These are phyloP conservation scores for Brachionus manjavacas DNA, from an alignment of 1,140 invertebrate species.

Conservation along the genomic window DNA sequence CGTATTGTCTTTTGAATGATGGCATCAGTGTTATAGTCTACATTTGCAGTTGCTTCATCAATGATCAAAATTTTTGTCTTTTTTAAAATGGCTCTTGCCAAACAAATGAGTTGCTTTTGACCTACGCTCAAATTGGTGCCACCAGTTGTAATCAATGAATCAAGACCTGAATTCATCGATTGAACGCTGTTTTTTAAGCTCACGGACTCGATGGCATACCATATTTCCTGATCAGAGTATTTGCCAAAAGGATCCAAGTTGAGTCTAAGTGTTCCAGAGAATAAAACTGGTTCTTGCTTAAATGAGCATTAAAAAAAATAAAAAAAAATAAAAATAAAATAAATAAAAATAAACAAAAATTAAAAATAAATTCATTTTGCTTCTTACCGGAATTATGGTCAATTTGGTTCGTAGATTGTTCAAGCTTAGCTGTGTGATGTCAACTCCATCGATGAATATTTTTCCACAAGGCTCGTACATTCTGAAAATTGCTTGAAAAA, in stretches of 20 bases:
- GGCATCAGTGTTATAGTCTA: conserved; percentile 65
- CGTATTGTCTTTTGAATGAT: conserved; percentile 84
- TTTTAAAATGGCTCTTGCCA: conserved; percentile 76
- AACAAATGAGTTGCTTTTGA: conserved; percentile 78
- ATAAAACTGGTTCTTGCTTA: conserved; percentile 55
- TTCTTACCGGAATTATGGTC: conserved; percentile 70
- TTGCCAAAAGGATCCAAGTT: conserved; percentile 50
- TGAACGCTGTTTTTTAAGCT: conserved; percentile 55
- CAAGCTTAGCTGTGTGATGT: conserved; percentile 65
- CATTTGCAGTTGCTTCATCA: conserved; percentile 83
- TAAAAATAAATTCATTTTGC: conserved; percentile 59
- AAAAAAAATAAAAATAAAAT: too few species aligned
- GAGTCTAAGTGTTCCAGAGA: conserved; percentile 56
- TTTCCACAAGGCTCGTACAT: conserved; percentile 59
- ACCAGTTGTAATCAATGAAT: neutral
- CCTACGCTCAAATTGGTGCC: conserved; percentile 67
- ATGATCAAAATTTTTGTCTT: conserved; percentile 84
- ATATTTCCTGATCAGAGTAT: conserved; percentile 48
- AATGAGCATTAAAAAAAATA: neutral
- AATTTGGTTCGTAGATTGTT: conserved; percentile 68
- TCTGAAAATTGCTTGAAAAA: conserved; percentile 62
- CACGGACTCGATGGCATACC: conserved; percentile 58
- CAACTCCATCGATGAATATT: conserved; percentile 67
- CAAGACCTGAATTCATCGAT: neutral
- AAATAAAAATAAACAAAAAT: too few species aligned